Percentiles rank a stretch among this genome's conserved stretches.
Evolutionary conservation across 2,888 invertebrate species (phyloP).

Genomic region (Eurytoma californica): DNA sequence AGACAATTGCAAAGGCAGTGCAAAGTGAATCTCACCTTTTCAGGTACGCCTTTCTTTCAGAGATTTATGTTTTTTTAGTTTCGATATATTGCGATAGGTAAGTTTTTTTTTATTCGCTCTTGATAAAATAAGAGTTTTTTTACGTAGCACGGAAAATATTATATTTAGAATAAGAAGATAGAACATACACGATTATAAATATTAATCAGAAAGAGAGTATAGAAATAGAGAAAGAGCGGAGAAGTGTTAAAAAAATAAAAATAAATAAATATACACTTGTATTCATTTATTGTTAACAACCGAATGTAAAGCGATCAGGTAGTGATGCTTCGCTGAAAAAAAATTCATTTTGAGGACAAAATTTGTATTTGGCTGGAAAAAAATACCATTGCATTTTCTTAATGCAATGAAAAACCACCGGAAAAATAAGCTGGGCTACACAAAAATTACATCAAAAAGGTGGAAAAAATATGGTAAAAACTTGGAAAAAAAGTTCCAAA

Average conservation of each 20-base stretch:
- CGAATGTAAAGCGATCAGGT: constrained; percentile 18
- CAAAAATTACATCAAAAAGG: constrained; percentile 4
- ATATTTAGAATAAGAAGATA: neutral
- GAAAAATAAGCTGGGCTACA: constrained; percentile 34
- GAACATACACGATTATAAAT: constrained; percentile 19
- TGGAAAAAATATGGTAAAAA: constrained; percentile 36
- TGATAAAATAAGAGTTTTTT: constrained; percentile 13
- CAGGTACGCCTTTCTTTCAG: constrained; percentile 57
- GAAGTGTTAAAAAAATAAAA: constrained; percentile 17
- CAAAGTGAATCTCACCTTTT: constrained; percentile 71
- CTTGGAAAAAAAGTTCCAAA: constrained; percentile 28
- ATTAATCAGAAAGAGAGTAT: constrained; percentile 19
- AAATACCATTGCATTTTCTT: neutral
- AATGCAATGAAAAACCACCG: constrained; percentile 28
- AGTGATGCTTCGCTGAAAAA: constrained; percentile 13
- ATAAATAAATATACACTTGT: constrained; percentile 7
- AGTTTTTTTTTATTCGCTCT: constrained; percentile 5
- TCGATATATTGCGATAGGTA: constrained; percentile 7
- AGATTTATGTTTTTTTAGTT: constrained; percentile 19
- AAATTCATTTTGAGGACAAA: neutral
- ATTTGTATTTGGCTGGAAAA: neutral
- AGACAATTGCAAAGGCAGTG: constrained; percentile 62
- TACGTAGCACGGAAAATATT: too few relatives aligned
- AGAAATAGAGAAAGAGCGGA: neutral
- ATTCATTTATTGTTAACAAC: neutral